These are phyloP conservation scores for Mercenaria mercenaria DNA, from an alignment of 1,140 invertebrate genomes.

Conservation along the genomic window DNA sequence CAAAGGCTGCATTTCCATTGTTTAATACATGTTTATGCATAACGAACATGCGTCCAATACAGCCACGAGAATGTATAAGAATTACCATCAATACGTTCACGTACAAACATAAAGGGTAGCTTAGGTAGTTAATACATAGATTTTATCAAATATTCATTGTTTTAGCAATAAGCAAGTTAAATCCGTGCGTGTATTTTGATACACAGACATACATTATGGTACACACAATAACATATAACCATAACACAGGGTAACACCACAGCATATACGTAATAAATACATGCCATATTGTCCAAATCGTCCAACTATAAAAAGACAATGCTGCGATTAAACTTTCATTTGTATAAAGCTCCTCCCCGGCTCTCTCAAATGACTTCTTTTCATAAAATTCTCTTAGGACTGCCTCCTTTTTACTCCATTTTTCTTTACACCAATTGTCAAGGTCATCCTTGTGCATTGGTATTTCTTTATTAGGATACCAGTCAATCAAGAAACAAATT, in stretches of 20 bases:
- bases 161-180: slow-evolving; percentile 49
- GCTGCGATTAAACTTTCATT: slow-evolving; percentile 56
- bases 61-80: too few relatives aligned
- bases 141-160: slow-evolving; percentile 11
- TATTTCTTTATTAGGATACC: slow-evolving; percentile 62
- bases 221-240: slow-evolving; percentile 54
- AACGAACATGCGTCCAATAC: too few relatives aligned
- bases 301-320: slow-evolving; percentile 39
- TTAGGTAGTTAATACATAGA: too few relatives aligned
- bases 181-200: slow-evolving; percentile 50
- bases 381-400: slow-evolving; percentile 76
- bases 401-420: slow-evolving; percentile 80
- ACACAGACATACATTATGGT: slow-evolving; percentile 45
- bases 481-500: slow-evolving; percentile 79
- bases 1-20: too few relatives aligned
- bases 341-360: neutral
- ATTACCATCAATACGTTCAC: too few relatives aligned
- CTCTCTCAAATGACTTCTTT: slow-evolving; percentile 57
- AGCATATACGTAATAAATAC: slow-evolving; percentile 46
- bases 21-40: too few relatives aligned
- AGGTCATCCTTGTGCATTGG: slow-evolving; percentile 73
- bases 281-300: slow-evolving; percentile 38
- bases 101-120: too few relatives aligned
- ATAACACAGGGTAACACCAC: slow-evolving; percentile 44
- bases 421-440: slow-evolving; percentile 73